Conservation (phyloP, 2,888 invertebrate species). For the Aromia moschata region DNA sequence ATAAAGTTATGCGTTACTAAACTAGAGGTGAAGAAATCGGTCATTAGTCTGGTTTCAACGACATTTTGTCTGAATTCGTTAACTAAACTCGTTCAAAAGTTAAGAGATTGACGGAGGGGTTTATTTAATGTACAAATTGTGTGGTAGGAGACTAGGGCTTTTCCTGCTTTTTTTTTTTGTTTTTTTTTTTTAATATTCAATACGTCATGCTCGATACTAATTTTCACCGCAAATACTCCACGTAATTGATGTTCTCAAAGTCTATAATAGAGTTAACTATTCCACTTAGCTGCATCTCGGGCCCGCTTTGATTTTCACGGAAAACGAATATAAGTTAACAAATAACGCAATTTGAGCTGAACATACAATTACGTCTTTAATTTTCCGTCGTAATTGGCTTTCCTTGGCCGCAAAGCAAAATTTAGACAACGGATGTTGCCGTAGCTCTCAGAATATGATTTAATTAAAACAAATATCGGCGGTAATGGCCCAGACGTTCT, state of each 20-base stretch:
- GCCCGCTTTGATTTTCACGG: conserved; percentile 11
- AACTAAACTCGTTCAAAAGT: too few relatives aligned
- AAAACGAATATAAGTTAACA: conserved; percentile 19
- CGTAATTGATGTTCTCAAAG: not conserved
- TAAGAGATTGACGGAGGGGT: too few relatives aligned
- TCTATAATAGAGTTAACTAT: conserved; percentile 6
- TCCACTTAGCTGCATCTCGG: conserved; percentile 6
- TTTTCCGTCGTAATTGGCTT: conserved; percentile 28
- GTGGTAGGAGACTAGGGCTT: too few relatives aligned
- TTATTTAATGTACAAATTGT: too few relatives aligned
- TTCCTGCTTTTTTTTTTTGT: too few relatives aligned
- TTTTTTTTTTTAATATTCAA: too few relatives aligned
- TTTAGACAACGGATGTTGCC: conserved; percentile 30
- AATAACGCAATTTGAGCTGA: conserved; percentile 20
- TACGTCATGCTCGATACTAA: too few relatives aligned
- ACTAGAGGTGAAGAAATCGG: too few relatives aligned
- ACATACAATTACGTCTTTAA: conserved; percentile 26
- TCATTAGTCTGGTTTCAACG: too few relatives aligned
- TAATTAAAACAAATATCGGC: conserved; percentile 50
- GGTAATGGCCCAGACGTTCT: conserved; percentile 36
- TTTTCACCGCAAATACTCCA: too few relatives aligned
- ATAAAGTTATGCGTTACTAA: too few relatives aligned
- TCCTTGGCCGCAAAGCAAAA: conserved; percentile 27
- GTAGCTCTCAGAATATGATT: conserved; percentile 49
- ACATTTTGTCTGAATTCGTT: too few relatives aligned